These are phyloP conservation scores for Otolemur garnettii DNA, from an alignment of 2,113 vertebrate species.

Conservation along the genomic window DNA sequence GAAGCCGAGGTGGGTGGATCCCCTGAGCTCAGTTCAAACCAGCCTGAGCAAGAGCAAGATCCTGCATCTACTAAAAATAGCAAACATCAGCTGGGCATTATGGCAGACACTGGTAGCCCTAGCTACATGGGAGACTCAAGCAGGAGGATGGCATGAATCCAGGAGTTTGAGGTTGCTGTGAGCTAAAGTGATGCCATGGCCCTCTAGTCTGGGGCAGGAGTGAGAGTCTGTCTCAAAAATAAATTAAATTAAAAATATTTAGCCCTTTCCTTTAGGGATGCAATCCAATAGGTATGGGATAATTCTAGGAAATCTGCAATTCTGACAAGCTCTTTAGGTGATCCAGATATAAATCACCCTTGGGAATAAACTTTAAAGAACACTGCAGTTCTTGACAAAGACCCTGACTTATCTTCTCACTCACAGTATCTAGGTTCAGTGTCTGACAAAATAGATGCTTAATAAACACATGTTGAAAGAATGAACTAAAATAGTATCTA, in stretches of 20 bases:
- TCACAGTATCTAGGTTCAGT: neutral
- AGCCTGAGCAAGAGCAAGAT: too few species aligned
- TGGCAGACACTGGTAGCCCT: too few species aligned
- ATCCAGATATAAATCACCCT: neutral
- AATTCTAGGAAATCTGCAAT: conserved; percentile 42
- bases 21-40: too few species aligned
- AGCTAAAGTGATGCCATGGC: too few species aligned
- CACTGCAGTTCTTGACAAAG: neutral
- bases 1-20: too few species aligned
- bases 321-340: neutral
- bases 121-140: too few species aligned
- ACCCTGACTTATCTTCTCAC: neutral
- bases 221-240: too few species aligned
- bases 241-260: neutral
- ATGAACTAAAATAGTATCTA: conserved; percentile 14
- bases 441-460: neutral
- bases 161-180: too few species aligned
- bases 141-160: too few species aligned
- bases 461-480: neutral
- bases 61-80: too few species aligned
- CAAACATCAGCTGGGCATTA: too few species aligned
- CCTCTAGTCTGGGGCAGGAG: too few species aligned
- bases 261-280: neutral
- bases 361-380: neutral
- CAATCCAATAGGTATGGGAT: neutral